Base-by-base conservation (phyloP, 2,888 invertebrate species). In the Ametastegia equiseti region DNA sequence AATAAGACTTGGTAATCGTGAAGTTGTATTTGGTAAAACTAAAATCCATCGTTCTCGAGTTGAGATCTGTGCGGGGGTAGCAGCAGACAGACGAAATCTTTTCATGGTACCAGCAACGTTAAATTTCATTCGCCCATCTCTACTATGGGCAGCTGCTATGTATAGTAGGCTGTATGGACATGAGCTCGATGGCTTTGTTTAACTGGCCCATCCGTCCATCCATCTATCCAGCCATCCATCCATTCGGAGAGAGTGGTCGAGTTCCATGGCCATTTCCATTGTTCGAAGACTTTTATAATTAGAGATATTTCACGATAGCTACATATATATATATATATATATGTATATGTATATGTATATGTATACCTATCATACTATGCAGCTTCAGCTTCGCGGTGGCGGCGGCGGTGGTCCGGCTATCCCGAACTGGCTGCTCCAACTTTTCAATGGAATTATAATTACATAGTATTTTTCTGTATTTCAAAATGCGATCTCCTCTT, bases 261-360 rank as follows among this genome's bases (percentile, higher is more conserved):
- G 73, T 75, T 75, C 54, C 73, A 54, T 36, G 19, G 50, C 54
- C 73, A 75, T 75, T 83, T 83, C 73, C 87, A 89, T 89, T 89
- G 89, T 89, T 87, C 86, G 85, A 87, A 87, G 87, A 87, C 87
- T 88, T 88, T 88, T 88, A 89, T 89, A 89, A 89, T 89, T 89
- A 85, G 85, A 78, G 78, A 78, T 78, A 60, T 78, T 78, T 78
- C 60, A 60, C 83, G 84, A 84, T 71, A 39, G 60, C n/a, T n/a
- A n/a, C n/a, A n/a, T n/a, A n/a, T n/a, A n/a, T n/a, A n/a, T n/a
- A n/a, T n/a, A n/a, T n/a, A n/a, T n/a, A n/a, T n/a, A n/a, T n/a
- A n/a, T n/a, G n/a, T n/a, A n/a, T n/a, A n/a, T n/a, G n/a, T n/a
- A n/a, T n/a, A n/a, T n/a, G n/a, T n/a, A n/a, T n/a, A n/a, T n/a